A percentile compares a stretch with the other conserved stretches of the same genome.
Evolutionary conservation across 2,113 vertebrate genomes (phyloP).

Genomic region (Galemys pyrenaicus): DNA sequence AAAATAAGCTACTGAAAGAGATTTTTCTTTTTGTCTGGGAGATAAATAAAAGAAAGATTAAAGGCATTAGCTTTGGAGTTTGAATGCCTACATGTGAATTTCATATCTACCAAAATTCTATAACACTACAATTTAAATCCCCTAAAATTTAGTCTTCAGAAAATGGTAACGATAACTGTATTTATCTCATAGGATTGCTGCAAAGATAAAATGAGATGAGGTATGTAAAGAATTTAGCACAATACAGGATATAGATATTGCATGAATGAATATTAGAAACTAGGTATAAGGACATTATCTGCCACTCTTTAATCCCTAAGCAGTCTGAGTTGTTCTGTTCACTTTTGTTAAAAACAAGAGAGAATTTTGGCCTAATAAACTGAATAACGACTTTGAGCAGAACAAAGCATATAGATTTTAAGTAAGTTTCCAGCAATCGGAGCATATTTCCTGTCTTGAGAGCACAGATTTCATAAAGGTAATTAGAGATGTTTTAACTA

Average conservation of each 20-base stretch:
- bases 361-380: not conserved
- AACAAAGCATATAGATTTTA: constrained; percentile 47
- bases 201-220: constrained; percentile 1
- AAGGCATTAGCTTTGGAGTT: not conserved
- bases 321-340: not conserved
- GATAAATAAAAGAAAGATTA: not conserved
- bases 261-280: constrained; percentile 23
- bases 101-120: not conserved
- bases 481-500: not conserved
- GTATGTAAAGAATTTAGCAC: not conserved
- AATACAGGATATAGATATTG: not conserved
- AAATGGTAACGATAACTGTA: not conserved
- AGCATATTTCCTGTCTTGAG: constrained; percentile 28
- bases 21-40: not conserved
- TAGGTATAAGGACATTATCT: not conserved
- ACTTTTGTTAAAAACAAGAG: not conserved
- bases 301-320: not conserved
- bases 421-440: not conserved
- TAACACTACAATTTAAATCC: not conserved
- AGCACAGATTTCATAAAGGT: not conserved
- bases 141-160: not conserved
- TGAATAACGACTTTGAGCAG: constrained; percentile 27
- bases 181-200: not conserved
- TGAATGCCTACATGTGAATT: not conserved
- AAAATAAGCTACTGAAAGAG: not conserved